These are phyloP conservation scores for Hestina assimilis DNA, from an alignment of 1,140 invertebrate species.

Conservation along the genomic window DNA sequence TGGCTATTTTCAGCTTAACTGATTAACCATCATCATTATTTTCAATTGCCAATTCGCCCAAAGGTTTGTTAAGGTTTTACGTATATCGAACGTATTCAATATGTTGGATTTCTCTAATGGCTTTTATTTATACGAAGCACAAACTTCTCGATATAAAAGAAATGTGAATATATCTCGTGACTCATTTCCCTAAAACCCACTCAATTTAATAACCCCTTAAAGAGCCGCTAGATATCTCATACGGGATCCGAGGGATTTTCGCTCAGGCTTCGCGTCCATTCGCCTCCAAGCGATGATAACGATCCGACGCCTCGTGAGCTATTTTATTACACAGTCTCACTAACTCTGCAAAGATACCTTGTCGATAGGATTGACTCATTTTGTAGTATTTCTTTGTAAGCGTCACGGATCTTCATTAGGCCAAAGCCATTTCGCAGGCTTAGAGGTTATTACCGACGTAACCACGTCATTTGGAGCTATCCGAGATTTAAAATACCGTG, in stretches of 20 bases:
- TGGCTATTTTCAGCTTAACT: conserved; percentile 7
- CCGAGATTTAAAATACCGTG: conserved; percentile 39
- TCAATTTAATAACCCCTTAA: conserved; percentile 73
- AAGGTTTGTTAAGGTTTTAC: conserved; percentile 48
- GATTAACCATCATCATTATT: conserved; percentile 42
- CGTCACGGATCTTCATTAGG: conserved; percentile 60
- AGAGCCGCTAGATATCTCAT: conserved; percentile 64
- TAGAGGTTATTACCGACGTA: conserved; percentile 52
- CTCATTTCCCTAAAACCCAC: conserved; percentile 72
- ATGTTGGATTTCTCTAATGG: conserved; percentile 54
- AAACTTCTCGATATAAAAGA: conserved; percentile 46
- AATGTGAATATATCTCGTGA: conserved; percentile 52
- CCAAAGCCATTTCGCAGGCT: conserved; percentile 51
- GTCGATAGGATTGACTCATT: conserved; percentile 68
- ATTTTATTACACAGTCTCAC: conserved; percentile 71
- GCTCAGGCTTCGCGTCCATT: conserved; percentile 49
- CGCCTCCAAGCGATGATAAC: conserved; percentile 47
- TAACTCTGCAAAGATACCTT: conserved; percentile 50
- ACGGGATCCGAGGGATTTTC: conserved; percentile 67
- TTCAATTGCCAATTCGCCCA: conserved; percentile 56
- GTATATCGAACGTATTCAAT: conserved; percentile 55
- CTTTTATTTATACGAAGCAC: conserved; percentile 63
- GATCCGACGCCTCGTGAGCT: conserved; percentile 57
- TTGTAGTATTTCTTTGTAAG: conserved; percentile 53
- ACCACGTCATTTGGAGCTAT: conserved; percentile 61